These are phyloP conservation scores for Chymomyza procnemis DNA, from an alignment of 2,888 invertebrate genomes.

Conservation along the genomic window DNA sequence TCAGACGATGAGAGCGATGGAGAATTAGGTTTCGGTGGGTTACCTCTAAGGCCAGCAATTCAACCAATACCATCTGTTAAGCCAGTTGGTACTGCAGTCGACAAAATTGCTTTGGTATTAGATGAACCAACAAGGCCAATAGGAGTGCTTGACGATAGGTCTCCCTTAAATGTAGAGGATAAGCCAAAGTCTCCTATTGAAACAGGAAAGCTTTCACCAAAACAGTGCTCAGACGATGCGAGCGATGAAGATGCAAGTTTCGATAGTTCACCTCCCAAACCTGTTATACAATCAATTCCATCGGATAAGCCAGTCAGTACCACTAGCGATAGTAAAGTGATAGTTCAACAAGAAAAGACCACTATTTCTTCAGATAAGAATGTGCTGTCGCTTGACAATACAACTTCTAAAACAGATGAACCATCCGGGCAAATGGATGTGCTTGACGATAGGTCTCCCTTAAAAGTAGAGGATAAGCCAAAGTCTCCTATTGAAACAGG, in stretches of 20 bases:
- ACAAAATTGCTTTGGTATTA: neutral
- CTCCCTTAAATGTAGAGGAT: neutral
- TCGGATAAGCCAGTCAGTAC: neutral
- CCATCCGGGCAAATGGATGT: no score
- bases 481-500: neutral
- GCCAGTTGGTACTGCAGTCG: neutral
- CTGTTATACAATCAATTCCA: neutral
- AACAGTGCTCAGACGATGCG: neutral
- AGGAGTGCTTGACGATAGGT: neutral
- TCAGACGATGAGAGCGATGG: conserved; percentile 5
- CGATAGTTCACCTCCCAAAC: neutral
- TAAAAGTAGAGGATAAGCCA: neutral
- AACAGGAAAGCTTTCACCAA: neutral
- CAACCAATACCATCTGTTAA: neutral
- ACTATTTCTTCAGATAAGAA: neutral
- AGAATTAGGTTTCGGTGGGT: conserved; percentile 9
- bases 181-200: neutral
- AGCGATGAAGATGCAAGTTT: conserved; percentile 3
- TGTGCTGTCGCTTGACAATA: conserved; percentile 8
- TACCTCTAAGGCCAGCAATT: neutral
- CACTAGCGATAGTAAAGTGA: neutral
- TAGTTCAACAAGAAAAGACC: no score
- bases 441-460: neutral
- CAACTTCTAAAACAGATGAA: neutral
- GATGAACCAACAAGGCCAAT: neutral